phyloP scores from a whole-genome alignment of 2,888 invertebrate genomes.

The Panopea generosa region DNA sequence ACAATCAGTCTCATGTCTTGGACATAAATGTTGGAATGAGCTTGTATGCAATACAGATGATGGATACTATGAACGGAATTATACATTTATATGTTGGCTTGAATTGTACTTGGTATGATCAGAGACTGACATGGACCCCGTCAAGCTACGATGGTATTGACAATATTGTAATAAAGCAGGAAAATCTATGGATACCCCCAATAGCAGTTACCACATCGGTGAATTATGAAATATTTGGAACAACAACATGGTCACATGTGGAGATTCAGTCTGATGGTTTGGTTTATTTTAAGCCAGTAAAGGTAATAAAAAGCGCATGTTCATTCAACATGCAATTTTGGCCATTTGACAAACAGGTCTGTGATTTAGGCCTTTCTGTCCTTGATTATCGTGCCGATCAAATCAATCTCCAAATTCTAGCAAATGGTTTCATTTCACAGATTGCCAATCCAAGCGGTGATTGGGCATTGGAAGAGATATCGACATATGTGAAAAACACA shows the following conservation, averaged over 20 bases:
- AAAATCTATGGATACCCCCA: constrained; percentile 36
- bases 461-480: constrained; percentile 5
- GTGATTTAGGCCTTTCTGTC: constrained; percentile 2
- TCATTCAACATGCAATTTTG: constrained; percentile 38
- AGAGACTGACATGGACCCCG: constrained; percentile 30
- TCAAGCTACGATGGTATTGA: constrained; percentile 22
- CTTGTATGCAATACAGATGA: constrained; percentile 18
- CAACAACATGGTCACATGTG: constrained; percentile 21
- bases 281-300: constrained; percentile 4
- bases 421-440: background rate
- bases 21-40: constrained; percentile 16
- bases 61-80: constrained; percentile 24
- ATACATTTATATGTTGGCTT: constrained; percentile 1
- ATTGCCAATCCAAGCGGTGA: background rate
- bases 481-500: background rate
- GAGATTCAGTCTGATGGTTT: constrained; percentile 4
- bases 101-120: constrained; percentile 22
- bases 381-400: background rate
- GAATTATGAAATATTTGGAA: constrained; percentile 12
- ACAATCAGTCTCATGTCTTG: constrained; percentile 21
- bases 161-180: constrained; percentile 6
- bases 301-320: constrained; percentile 10
- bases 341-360: constrained; percentile 47
- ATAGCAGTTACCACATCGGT: constrained; percentile 5
- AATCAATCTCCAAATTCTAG: background rate